phyloP scores from a whole-genome alignment of 2,888 invertebrate species.

The Monoplex corrugatus region DNA sequence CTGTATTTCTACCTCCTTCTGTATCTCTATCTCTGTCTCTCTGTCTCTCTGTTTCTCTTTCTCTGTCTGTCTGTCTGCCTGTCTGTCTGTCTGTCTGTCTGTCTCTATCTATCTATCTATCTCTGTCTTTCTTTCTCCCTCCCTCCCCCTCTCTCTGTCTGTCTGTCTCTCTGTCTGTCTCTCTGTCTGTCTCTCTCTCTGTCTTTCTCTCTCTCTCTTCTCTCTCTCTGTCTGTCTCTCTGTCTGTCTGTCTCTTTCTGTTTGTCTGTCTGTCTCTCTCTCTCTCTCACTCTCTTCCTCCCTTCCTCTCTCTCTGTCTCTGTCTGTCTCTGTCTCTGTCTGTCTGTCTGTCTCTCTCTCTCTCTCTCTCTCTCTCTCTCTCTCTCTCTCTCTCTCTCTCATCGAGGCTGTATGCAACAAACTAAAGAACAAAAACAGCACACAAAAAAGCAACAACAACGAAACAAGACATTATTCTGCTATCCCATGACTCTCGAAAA shows the following conservation, averaged over 20 bases:
- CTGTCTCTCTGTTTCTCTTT: background rate
- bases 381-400: background rate
- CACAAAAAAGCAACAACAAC: no score
- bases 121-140: no score
- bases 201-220: background rate
- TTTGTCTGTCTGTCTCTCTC: background rate
- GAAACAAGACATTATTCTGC: no score
- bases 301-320: background rate
- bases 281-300: background rate
- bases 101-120: no score
- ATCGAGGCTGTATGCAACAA: no score
- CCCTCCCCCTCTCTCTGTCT: no score
- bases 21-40: background rate
- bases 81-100: no score
- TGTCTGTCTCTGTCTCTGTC: background rate
- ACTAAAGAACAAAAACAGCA: no score
- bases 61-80: no score
- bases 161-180: no score
- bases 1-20: background rate
- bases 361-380: background rate
- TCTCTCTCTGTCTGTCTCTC: background rate
- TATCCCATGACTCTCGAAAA: no score
- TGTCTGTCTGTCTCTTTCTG: background rate
- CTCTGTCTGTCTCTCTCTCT: no score
- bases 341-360: background rate